These are phyloP conservation scores for Cataglyphis hispanica DNA, from an alignment of 1,140 invertebrate species.

Conservation along the genomic window DNA sequence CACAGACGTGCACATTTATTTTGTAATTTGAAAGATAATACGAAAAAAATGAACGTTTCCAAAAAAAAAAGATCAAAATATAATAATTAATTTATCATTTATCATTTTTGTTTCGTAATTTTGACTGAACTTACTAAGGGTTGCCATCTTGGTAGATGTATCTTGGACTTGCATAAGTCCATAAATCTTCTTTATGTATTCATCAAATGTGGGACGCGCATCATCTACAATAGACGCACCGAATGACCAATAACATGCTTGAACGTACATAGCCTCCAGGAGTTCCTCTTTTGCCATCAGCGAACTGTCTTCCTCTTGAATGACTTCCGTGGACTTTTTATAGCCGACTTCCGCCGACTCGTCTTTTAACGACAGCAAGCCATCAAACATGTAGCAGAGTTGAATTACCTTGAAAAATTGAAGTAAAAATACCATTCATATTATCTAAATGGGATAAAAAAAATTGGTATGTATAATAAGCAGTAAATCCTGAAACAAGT, in stretches of 20 bases:
- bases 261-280: constrained; percentile 83
- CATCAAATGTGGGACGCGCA: constrained; percentile 91
- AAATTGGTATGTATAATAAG: not conserved
- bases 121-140: constrained; percentile 85
- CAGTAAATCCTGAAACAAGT: not conserved
- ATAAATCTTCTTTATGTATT: constrained; percentile 92
- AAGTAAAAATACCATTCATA: not conserved
- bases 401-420: constrained; percentile 89
- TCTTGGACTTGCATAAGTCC: constrained; percentile 90
- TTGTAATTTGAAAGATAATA: not conserved
- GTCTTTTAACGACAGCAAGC: constrained; percentile 87
- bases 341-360: constrained; percentile 77
- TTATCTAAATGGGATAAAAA: not conserved
- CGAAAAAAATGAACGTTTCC: not conserved
- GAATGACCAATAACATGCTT: constrained; percentile 93
- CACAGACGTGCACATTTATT: not conserved
- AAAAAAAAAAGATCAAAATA: not conserved
- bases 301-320: constrained; percentile 67
- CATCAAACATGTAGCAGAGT: constrained; percentile 93
- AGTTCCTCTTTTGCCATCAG: constrained; percentile 70
- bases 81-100: constrained; percentile 45
- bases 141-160: constrained; percentile 88
- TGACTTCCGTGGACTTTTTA: constrained; percentile 24
- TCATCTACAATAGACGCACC: constrained; percentile 92
- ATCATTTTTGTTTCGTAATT: too few relatives aligned